Evolutionary conservation across 2,113 vertebrate genomes (phyloP).

Genomic region (Upupa epops): DNA sequence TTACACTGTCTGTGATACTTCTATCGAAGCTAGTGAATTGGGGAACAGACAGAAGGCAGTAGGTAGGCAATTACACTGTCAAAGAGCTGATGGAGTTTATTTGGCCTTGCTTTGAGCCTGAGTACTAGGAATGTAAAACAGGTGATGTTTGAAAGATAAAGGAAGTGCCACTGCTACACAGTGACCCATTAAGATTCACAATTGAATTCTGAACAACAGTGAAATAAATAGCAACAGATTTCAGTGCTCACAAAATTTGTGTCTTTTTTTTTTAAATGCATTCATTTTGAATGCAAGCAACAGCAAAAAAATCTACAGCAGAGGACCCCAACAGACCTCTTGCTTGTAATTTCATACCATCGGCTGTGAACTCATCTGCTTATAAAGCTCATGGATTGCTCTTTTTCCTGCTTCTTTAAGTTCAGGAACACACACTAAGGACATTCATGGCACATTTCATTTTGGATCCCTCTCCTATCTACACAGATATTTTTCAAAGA

Average conservation of each 20-base stretch:
- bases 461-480: neutral
- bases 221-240: neutral
- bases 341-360: neutral
- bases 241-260: neutral
- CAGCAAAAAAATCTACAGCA: neutral
- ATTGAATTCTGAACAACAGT: neutral
- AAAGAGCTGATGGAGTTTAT: neutral
- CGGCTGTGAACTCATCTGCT: neutral
- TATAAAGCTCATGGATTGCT: neutral
- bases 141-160: neutral
- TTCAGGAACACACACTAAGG: neutral
- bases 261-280: fast-evolving
- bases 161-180: neutral
- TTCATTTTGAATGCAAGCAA: neutral
- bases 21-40: neutral
- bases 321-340: neutral
- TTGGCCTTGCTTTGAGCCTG: neutral
- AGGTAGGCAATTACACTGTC: neutral
- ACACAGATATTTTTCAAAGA: neutral
- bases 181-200: neutral
- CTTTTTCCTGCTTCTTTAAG: fast-evolving
- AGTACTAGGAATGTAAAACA: neutral
- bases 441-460: neutral
- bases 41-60: neutral
- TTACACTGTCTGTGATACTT: neutral